Conservation (phyloP, 2,113 vertebrate species). For the Glaucomys volans region DNA sequence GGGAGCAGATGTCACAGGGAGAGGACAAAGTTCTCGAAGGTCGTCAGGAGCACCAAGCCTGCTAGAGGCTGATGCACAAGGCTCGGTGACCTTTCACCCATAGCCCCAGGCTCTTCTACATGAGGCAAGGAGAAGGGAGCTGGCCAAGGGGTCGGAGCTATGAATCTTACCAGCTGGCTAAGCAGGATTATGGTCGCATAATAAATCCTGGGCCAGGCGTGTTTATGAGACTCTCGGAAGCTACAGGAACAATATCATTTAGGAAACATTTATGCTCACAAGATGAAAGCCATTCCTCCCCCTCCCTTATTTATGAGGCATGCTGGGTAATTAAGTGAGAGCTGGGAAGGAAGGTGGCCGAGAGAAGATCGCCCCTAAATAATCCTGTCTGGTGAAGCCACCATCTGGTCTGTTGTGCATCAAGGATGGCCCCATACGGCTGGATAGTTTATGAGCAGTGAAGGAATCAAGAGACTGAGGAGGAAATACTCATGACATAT, state of each 20-base stretch:
- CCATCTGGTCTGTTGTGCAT: conserved; percentile 59
- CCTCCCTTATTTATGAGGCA: conserved; percentile 74
- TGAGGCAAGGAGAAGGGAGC: neutral
- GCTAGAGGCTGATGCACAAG: neutral
- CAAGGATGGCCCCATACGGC: conserved; percentile 25
- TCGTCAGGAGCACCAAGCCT: neutral
- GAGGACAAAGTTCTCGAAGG: neutral
- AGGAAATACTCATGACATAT: neutral
- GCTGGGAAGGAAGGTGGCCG: conserved; percentile 55
- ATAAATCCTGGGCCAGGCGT: conserved; percentile 60
- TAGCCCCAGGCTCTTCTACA: neutral
- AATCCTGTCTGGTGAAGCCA: conserved; percentile 63
- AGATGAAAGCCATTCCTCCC: conserved; percentile 44
- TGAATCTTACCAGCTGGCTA: conserved; percentile 63
- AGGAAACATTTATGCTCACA: conserved; percentile 71
- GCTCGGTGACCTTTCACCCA: neutral
- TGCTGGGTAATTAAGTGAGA: conserved; percentile 76
- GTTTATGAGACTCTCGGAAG: conserved; percentile 74
- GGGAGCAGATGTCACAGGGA: neutral
- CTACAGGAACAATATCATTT: conserved; percentile 73
- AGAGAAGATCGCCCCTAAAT: conserved; percentile 74
- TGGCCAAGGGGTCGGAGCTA: conserved; percentile 25
- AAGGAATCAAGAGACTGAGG: neutral
- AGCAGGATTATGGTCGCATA: conserved; percentile 3
- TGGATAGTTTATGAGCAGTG: conserved; percentile 10